Percentiles rank a stretch among this genome's conserved stretches.
Conservation (phyloP, 92 coral and sea anemone genomes). For the Bergia sp. region DNA sequence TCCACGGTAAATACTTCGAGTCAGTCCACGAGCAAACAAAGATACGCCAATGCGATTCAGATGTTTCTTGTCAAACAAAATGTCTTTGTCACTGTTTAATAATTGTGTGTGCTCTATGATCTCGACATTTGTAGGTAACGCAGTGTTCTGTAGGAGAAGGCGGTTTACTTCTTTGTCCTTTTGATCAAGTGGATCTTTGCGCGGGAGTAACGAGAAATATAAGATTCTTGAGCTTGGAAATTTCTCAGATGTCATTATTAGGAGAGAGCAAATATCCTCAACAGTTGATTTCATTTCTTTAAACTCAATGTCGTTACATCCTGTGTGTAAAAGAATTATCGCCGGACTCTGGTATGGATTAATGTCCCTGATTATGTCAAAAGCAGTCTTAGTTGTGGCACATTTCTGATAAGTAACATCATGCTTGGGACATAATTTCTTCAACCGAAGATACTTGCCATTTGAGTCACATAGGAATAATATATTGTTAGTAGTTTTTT, state of each 20-base stretch:
- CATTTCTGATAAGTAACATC: background rate
- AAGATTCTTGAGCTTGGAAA: slow-evolving; percentile 17
- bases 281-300: background rate
- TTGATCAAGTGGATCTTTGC: too few relatives aligned
- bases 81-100: background rate
- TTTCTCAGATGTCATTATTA: background rate
- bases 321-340: slow-evolving; percentile 21
- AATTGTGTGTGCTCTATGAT: slow-evolving; percentile 29
- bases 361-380: background rate
- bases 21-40: slow-evolving; percentile 20
- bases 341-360: background rate
- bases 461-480: slow-evolving; percentile 8
- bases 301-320: slow-evolving; percentile 26
- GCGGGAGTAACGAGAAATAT: slow-evolving; percentile 19
- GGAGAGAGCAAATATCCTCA: background rate
- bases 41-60: slow-evolving; percentile 24
- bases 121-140: background rate
- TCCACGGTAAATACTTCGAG: slow-evolving; percentile 12
- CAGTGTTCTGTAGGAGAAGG: background rate
- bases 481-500: background rate
- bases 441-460: slow-evolving; percentile 7
- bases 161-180: too few relatives aligned
- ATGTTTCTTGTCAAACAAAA: slow-evolving; percentile 29
- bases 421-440: slow-evolving; percentile 17
- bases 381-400: background rate